Conservation (phyloP, 2,113 vertebrate species). For the Podarcis cretensis region DNA sequence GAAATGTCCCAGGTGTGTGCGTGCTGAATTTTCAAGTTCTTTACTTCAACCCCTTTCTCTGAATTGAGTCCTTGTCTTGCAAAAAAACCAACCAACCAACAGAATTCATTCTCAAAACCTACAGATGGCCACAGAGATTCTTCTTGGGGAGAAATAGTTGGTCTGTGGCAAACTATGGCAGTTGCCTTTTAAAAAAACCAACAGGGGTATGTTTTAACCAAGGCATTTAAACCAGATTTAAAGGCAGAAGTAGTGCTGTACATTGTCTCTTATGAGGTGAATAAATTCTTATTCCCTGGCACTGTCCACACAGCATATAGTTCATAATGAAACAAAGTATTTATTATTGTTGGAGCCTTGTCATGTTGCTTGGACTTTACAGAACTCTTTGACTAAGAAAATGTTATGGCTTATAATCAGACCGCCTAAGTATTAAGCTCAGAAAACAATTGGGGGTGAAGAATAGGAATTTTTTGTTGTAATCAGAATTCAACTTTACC, state of each 20-base stretch:
- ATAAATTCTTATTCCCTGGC: conserved; percentile 9
- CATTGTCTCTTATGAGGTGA: not conserved
- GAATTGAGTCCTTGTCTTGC: conserved; percentile 15
- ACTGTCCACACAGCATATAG: not conserved
- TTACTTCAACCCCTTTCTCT: conserved; percentile 5
- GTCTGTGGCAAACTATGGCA: conserved; percentile 1
- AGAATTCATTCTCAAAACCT: not conserved
- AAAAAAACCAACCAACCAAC: not conserved
- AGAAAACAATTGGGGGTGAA: not conserved
- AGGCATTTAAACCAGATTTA: not conserved
- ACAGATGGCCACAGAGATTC: not conserved
- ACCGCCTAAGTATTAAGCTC: not conserved
- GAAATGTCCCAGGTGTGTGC: conserved; percentile 9
- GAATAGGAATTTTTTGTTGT: not conserved
- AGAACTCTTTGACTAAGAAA: not conserved
- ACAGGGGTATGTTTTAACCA: conserved; percentile 31
- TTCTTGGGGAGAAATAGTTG: not conserved
- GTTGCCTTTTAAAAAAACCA: not conserved
- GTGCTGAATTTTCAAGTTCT: conserved; percentile 27
- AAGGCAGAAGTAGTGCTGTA: conserved; percentile 9
- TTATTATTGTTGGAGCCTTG: conserved; percentile 19
- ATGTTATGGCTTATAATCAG: not conserved
- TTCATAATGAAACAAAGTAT: conserved; percentile 22
- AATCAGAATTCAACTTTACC: not conserved
- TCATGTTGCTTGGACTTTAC: not conserved